Evolutionary conservation across 2,797 vertebrate genomes (phyloP).

Genomic region (Tympanoctomys barrerae): DNA sequence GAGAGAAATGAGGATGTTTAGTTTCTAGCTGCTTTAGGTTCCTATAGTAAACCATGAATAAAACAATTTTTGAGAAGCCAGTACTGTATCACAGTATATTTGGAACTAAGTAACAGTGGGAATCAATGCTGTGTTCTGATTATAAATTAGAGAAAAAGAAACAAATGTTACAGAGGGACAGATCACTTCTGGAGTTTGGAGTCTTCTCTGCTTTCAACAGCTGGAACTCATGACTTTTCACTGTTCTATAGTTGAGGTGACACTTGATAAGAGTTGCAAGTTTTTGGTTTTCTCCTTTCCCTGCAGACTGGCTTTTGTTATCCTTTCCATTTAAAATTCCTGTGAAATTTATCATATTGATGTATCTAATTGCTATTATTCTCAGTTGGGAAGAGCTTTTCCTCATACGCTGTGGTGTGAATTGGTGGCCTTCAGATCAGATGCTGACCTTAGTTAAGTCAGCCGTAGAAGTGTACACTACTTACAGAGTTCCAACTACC

Average conservation of each 20-base stretch:
- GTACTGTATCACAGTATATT: neutral
- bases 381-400: conserved; percentile 21
- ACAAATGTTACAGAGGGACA: neutral
- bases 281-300: conserved; percentile 1
- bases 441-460: neutral
- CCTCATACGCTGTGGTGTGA: neutral
- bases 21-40: conserved; percentile 35
- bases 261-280: neutral
- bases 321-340: conserved; percentile 43
- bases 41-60: conserved; percentile 23
- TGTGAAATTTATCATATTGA: neutral
- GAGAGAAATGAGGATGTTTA: conserved; percentile 17
- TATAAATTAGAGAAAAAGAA: conserved; percentile 39
- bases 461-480: neutral
- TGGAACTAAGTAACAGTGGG: conserved; percentile 28
- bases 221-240: neutral
- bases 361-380: neutral
- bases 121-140: conserved; percentile 16
- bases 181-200: neutral
- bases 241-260: neutral
- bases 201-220: neutral
- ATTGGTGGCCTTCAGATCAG: neutral
- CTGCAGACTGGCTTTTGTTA: neutral
- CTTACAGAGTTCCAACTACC: neutral
- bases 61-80: neutral